Base-by-base conservation (phyloP, 2,797 vertebrate species). In the Decapterus maruadsi region DNA sequence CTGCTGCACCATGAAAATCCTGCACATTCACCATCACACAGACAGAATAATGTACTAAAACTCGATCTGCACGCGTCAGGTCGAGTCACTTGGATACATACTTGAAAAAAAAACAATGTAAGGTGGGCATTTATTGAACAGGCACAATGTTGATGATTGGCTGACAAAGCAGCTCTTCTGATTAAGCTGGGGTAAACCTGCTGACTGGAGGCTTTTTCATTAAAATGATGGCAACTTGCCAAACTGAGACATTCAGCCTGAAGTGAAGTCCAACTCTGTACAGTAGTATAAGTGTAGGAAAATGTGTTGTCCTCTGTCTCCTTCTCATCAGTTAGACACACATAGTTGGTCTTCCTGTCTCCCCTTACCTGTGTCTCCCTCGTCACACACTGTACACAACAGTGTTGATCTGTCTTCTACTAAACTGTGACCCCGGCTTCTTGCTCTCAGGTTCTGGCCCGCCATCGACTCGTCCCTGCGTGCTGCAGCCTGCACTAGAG, bases 361-460 rank as follows among this genome's bases (percentile, higher is more conserved):
- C 16, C 7, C 6, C 17, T 45, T 34, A 6, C 13, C 20, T 4
- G 2, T 55, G 4, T 48, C 17, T 42, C 20, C 36, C 17, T 26
- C 53, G 31, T 45, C 29, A n/a, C 57, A 62, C 53, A 22, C 17
- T 36, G 3, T 26, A 14, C n/a, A 42, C 11, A 19, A 31, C 0
- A 1, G 4, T 40, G 26, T 34, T 8, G 10, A 8, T 22, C 8
- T 4, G 36, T 63, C 8, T 19, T 38, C 2, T 57, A 8, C 2
- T 22, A 65, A 26, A 22, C 19, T 60, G 4, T 29, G 54, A 14
- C 14, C 48, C 48, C 38, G 3, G 3, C 76, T 12, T 72, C 38
- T 4, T 8, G 6, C 62, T 51, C 43, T 20, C 74, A 96, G 95
- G 84, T 96, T 93, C 86, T 96, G 95, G 95, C 94, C 95, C 0